Conservation (phyloP, 2,113 vertebrate genomes). For the Turnix velox region DNA sequence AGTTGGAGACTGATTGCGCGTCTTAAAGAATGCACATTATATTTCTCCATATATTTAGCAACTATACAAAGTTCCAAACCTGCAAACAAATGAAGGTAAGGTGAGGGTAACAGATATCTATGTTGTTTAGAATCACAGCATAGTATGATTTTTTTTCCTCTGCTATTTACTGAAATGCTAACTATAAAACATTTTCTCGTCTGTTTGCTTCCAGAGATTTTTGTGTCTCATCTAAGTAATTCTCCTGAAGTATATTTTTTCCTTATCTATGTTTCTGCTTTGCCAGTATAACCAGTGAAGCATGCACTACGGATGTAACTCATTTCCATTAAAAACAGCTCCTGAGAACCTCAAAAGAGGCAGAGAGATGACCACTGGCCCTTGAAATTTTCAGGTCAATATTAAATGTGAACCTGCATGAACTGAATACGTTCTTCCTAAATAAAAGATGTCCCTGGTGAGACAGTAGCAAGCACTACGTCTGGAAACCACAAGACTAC, state of each 20-base stretch:
- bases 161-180: neutral
- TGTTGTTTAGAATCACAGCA: neutral
- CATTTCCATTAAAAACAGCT: slow-evolving; percentile 1
- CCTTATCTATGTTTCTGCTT: neutral
- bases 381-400: neutral
- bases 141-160: neutral
- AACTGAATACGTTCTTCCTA: neutral
- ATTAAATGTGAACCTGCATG: neutral
- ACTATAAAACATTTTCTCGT: neutral
- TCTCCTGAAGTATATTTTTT: neutral
- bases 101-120: neutral
- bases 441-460: neutral
- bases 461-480: neutral
- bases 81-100: neutral
- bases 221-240: neutral
- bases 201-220: neutral
- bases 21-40: neutral
- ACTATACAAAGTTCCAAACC: neutral
- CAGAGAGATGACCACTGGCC: neutral
- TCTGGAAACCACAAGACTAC: neutral
- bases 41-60: slow-evolving; percentile 1
- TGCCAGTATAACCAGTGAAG: neutral
- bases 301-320: slow-evolving; percentile 4
- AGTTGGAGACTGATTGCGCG: neutral
- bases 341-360: neutral